Base-by-base conservation (phyloP, 1,140 invertebrate genomes). In the Anastrepha obliqua region DNA sequence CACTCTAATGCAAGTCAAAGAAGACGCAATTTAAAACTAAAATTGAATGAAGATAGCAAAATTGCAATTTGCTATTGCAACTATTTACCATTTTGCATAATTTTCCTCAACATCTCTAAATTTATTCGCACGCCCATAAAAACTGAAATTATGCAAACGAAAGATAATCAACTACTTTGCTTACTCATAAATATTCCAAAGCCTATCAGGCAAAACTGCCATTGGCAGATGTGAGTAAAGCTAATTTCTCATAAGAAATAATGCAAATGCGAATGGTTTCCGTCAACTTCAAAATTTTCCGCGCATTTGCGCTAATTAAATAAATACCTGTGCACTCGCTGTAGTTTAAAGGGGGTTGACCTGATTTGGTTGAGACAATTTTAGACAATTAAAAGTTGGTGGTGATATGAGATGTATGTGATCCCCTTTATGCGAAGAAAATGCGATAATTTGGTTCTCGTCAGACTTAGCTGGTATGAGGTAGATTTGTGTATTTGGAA, bases 231-330 rank as follows among this genome's bases (percentile, higher is more conserved):
- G 51, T 29, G 6, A 39, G 64, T 39, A 13, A 42, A 29, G 64
- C 8, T 0, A 3, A 67, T n/a, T 7, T 3, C 20, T 11, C 4
- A 42, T 20, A 11, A 11, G 4, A 42, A 67, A 42, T 13, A 67
- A 67, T 15, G 5, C 4, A 39, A 67, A 9, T 29, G 11, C 51
- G 13, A 67, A 67, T 67, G 9, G 1, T 67, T 67, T 42, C 11
- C 3, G 64, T 29, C 13, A 67, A 67, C 13, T 39, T 29, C 3
- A 20, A 29, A 67, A 39, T 39, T 11, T 67, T 67, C 20, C 11
- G 13, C 64, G 64, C 29, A 67, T 39, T 67, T 67, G 64, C n/a
- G 64, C 5, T 65, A 67, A 67, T 67, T 67, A 67, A 67, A 67
- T 67, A 67, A 67, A 7, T 39, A 20, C 64, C 9, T 20, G n/a